Evolutionary conservation across 1,140 invertebrate genomes (phyloP), one percentile per base, ranked within the genome.

Genomic region (Neotoxoptera formosana): DNA sequence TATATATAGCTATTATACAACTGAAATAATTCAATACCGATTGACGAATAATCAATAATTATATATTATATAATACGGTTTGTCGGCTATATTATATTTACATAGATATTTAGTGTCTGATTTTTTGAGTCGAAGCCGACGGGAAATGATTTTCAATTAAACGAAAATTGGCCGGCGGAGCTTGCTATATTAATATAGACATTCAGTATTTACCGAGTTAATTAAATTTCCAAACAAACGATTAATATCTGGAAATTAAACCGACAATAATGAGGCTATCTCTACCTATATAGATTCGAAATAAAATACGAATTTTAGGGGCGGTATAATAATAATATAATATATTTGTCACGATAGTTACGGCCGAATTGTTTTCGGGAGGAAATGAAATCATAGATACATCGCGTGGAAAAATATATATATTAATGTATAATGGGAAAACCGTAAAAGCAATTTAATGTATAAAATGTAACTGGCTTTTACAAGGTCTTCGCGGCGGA

Each of bases 401-500:
- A 76, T 76, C n/a, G n/a, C 14, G n/a, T n/a, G 30, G n/a, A 76
- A 76, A 41, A 76, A 76, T n/a, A 67, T 60, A 48, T n/a, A n/a
- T n/a, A n/a, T n/a, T n/a, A n/a, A n/a, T n/a, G 7, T 53, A 76
- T 34, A 76, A 76, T 76, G 14, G 14, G n/a, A 76, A 76, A 76
- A 76, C 60, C n/a, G 60, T 76, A 76, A 76, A 76, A 76, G 41
- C 41, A 86, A 86, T 86, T 86, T 47, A 86, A 47, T 45, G 25
- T 86, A n/a, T n/a, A 86, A 25, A 86, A 86, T 86, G 41, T 86
- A 47, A 86, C 84, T 86, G 41, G 25, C 45, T 86, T 86, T 86
- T 45, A 86, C 84, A 86, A 86, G 23, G 84, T 47, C 47, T 86
- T 86, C 25, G 47, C 84, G 41, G 84, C 84, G 41, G 84, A 86